Evolutionary conservation across 1,140 invertebrate species (phyloP).

Genomic region (Cotesia typhae): DNA sequence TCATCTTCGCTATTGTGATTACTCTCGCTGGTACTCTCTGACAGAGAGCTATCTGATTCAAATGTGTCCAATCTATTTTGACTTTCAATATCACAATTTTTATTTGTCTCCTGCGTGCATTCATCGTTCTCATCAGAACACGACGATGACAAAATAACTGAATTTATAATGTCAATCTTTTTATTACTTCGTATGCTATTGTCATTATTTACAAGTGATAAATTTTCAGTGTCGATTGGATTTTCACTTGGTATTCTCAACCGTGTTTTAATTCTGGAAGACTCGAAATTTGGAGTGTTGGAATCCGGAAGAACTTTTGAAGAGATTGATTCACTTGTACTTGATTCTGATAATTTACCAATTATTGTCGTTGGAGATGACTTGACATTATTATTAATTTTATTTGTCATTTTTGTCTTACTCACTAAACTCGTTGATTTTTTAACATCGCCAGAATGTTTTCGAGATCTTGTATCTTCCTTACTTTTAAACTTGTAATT

Average conservation of each 20-base stretch:
- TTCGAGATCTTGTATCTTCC: constrained; percentile 24
- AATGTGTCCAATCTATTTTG: constrained; percentile 54
- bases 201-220: background rate
- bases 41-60: constrained; percentile 63
- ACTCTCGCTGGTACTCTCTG: constrained; percentile 66
- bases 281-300: constrained; percentile 58
- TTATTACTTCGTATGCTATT: constrained; percentile 3
- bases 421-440: constrained; percentile 20
- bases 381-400: constrained; percentile 33
- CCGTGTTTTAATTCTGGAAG: constrained; percentile 63
- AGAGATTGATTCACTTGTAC: constrained; percentile 48
- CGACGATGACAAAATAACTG: background rate
- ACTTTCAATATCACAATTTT: constrained; percentile 28
- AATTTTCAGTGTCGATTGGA: constrained; percentile 24
- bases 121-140: background rate
- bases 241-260: constrained; percentile 54
- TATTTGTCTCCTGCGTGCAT: background rate
- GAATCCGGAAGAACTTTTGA: constrained; percentile 59
- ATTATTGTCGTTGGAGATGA: constrained; percentile 16
- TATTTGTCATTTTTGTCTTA: constrained; percentile 39
- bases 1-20: constrained; percentile 63
- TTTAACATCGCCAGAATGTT: constrained; percentile 3
- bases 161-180: background rate
- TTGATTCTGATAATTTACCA: constrained; percentile 33
- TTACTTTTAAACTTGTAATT: constrained; percentile 21